These are phyloP conservation scores for Nomada lathburiana DNA, from an alignment of 2,888 invertebrate genomes.

Conservation along the genomic window DNA sequence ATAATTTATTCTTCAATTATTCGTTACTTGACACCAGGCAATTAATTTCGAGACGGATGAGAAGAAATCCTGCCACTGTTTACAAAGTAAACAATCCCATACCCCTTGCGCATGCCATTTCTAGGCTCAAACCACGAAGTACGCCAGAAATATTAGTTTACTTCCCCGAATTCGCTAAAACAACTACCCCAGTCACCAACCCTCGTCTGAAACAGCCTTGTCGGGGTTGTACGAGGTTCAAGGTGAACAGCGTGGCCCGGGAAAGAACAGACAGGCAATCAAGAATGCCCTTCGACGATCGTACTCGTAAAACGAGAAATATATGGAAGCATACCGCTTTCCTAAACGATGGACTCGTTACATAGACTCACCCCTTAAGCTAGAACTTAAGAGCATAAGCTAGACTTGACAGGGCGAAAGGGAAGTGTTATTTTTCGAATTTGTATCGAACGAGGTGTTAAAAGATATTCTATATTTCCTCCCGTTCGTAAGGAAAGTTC, in stretches of 20 bases:
- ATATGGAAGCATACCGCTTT: constrained; percentile 3
- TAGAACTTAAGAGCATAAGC: not conserved
- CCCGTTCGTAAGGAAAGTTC: too few species aligned
- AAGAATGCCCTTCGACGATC: constrained; percentile 6
- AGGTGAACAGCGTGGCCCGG: constrained; percentile 4
- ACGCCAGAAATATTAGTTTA: not conserved
- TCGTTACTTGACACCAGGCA: too few species aligned
- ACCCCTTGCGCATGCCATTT: too few species aligned
- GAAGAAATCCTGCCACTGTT: too few species aligned
- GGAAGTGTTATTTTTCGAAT: too few species aligned
- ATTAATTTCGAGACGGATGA: too few species aligned
- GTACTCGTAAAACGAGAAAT: constrained; percentile 31
- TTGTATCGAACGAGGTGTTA: too few species aligned
- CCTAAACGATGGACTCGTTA: constrained; percentile 9
- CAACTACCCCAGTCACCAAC: not conserved
- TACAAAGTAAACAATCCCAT: too few species aligned
- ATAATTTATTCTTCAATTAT: too few species aligned
- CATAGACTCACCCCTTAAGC: not conserved
- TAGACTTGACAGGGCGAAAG: too few species aligned
- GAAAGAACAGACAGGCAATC: constrained; percentile 12
- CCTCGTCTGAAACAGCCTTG: constrained; percentile 2
- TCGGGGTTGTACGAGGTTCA: constrained; percentile 13
- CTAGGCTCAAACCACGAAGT: not conserved
- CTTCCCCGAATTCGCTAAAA: not conserved
- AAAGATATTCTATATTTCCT: too few species aligned